Evolutionary conservation across 2,888 invertebrate genomes (phyloP), one percentile per base, ranked within the genome.

Genomic region (Spodoptera picta): DNA sequence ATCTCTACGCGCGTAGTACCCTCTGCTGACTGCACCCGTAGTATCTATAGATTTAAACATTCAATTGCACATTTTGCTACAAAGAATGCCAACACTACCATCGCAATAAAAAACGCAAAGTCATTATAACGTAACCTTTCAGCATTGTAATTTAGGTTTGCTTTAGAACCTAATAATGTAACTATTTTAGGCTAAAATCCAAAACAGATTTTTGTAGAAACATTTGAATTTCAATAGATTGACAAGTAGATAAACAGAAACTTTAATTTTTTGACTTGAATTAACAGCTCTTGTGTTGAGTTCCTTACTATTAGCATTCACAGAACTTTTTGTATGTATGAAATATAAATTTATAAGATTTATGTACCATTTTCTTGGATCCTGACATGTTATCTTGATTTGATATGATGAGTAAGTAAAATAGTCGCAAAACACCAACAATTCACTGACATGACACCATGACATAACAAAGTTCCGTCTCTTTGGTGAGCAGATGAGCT

Each of bases 1-100:
- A 97, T 91, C 89, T 98, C 98, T 81, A 98, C 95, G 78, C 98
- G 96, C 88, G 97, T 97, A 61, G 97, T 98, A 83, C 98, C 98
- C 85, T 98, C 98, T 62, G 98, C 95, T 57, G 98, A 97, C 94
- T 98, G 98, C 81, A 98, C 96, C 78, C 98, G 96, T 84, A 98
- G 92, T 77, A 97, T 95, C 98, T 98, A 95, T 62, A 94, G 79
- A 72, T 56, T 59, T 41, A 41, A 55, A n/a, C 45, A 58, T 59
- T 51, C 43, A 19, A 63, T 62, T 48, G 60, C 41, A 52, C 43
- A 55, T 43, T 60, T 43, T 45, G 57, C 42, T 47, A 36, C 44
- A 9, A 27, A 49, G 46, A 23, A 45, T 31, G 62, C 10, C 43
- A 50, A 59, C 41, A 36, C 5, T 49, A 57, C 65, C 65, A 59